Base-by-base conservation (phyloP, 2,888 invertebrate species). In the Xylota segnis region DNA sequence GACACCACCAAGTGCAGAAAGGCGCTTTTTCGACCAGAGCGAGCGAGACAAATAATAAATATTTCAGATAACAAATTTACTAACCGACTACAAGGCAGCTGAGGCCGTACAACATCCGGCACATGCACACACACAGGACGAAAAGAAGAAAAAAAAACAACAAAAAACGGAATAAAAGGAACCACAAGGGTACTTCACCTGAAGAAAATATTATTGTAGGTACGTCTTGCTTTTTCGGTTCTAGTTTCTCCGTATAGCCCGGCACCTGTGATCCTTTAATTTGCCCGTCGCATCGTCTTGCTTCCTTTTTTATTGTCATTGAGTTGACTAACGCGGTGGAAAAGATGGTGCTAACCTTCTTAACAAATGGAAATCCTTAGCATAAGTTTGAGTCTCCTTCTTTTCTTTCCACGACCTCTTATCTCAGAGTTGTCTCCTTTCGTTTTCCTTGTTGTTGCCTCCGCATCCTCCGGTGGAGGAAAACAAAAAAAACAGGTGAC, bases 301-400 rank as follows among this genome's bases (percentile, higher is more conserved):
- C 5, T 32, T 70, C 23, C 18, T 56, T 68, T 6, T 29, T n/a
- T 34, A 61, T 52, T 32, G 59, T 37, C 61, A 59, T 56, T 72
- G 37, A 72, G 72, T 72, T 72, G 58, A 40, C 72, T 59, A 70
- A 71, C 52, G 71, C 56, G 32, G 50, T 47, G 23, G 56, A 56
- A 58, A 82, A 65, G 71, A 83, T 71, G 76, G 58, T 71, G 65
- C 58, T 76, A 70, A 76, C 65, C 65, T 77, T 45, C 58, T 29
- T 66, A 77, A 77, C 71, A 77, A 71, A 83, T 76, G 77, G 37
- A 23, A 58, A 43, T 71, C 52, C 77, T 77, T 66, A 65, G 52
- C 65, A 59, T 43, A 71, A 83, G 77, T 77, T 83, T 65, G 5
- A 58, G 34, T 59, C 40, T 63, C 50, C 59, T 29, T n/a, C 29